Conservation (phyloP, 2,888 invertebrate species). For the Meteorus cinctellus region DNA sequence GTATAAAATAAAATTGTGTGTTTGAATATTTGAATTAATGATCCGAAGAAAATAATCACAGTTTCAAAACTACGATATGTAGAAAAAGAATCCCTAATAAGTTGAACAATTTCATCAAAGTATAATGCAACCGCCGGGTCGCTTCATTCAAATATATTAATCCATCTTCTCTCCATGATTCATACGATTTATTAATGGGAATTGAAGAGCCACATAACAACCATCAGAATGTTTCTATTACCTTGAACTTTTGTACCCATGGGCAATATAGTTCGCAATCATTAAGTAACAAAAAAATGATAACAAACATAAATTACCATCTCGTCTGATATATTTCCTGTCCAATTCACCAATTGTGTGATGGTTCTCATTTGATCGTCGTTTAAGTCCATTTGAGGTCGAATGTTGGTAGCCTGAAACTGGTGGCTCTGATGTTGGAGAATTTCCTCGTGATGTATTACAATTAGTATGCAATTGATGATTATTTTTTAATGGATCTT, state of each 20-base stretch:
- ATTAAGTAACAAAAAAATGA: slow-evolving; percentile 6
- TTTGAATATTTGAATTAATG: too few relatives aligned
- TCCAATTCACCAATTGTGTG: slow-evolving; percentile 65
- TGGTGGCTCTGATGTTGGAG: slow-evolving; percentile 42
- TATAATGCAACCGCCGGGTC: too few relatives aligned
- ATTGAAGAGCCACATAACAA: too few relatives aligned
- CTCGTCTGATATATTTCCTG: slow-evolving; percentile 66
- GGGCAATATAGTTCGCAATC: background rate
- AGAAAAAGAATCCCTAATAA: too few relatives aligned
- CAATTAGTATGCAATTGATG: slow-evolving; percentile 55
- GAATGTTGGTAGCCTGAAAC: slow-evolving; percentile 51
- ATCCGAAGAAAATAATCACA: too few relatives aligned
- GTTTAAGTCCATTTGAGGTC: slow-evolving; percentile 58
- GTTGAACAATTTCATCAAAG: too few relatives aligned
- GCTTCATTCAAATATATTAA: too few relatives aligned
- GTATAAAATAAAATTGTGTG: too few relatives aligned
- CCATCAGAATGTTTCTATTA: background rate
- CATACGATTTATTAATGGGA: too few relatives aligned
- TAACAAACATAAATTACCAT: slow-evolving; percentile 59
- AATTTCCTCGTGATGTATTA: slow-evolving; percentile 50
- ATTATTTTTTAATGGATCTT: slow-evolving; percentile 58
- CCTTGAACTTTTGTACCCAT: background rate
- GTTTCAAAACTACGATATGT: too few relatives aligned
- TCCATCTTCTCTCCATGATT: too few relatives aligned
- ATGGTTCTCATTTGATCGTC: slow-evolving; percentile 62